Percentiles rank a stretch among this genome's conserved stretches.
Evolutionary conservation across 2,113 vertebrate species (phyloP).

Genomic region (Stercorarius parasiticus): DNA sequence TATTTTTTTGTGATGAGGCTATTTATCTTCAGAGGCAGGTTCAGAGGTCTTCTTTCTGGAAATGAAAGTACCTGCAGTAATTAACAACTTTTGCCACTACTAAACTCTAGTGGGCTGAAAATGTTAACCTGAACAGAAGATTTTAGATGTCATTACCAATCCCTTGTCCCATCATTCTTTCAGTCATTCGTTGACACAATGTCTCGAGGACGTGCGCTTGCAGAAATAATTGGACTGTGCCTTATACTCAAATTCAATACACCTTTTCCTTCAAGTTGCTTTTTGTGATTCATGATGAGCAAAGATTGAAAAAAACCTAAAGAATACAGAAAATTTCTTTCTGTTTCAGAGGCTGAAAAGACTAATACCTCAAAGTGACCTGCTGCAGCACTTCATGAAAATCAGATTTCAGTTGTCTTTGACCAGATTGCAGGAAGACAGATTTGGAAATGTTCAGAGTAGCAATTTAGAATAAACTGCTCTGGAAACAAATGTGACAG

Average conservation of each 20-base stretch:
- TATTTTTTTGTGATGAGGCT: neutral
- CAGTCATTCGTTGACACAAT: neutral
- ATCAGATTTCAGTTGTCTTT: neutral
- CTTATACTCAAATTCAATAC: neutral
- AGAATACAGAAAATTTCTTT: neutral
- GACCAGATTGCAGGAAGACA: neutral
- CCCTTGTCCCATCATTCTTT: neutral
- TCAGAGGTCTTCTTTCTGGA: neutral
- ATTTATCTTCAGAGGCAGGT: neutral
- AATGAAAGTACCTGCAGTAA: neutral
- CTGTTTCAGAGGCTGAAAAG: constrained; percentile 1
- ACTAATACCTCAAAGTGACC: neutral
- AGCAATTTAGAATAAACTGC: neutral
- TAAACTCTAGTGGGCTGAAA: neutral
- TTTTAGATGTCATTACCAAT: neutral
- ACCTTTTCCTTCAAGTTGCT: neutral
- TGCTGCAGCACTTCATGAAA: neutral
- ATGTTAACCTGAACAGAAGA: neutral
- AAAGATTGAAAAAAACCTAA: neutral
- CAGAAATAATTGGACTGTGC: neutral
- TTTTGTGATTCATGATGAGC: neutral
- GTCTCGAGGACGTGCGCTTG: neutral
- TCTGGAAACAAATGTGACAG: neutral
- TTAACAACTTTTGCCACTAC: neutral
- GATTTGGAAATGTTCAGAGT: neutral